Conservation (phyloP, 2,113 vertebrate genomes). For the Etheostoma spectabile region DNA sequence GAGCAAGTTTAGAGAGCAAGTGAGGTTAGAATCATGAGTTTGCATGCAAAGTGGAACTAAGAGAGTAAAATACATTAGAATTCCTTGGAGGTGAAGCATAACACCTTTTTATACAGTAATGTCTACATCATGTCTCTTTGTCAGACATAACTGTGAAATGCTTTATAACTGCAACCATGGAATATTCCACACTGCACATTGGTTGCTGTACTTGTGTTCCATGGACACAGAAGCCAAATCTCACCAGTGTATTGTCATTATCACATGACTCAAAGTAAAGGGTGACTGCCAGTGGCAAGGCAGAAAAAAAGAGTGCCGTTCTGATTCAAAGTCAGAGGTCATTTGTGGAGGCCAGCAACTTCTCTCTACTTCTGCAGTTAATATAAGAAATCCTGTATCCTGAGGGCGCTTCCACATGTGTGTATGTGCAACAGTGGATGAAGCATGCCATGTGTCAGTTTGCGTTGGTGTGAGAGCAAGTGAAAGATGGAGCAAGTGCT, state of each 20-base stretch:
- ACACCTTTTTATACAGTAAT: too few species aligned
- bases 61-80: neutral
- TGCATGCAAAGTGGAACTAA: neutral
- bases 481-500: neutral
- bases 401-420: slow-evolving; percentile 8
- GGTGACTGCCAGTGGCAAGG: slow-evolving; percentile 38
- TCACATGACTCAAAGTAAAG: slow-evolving; percentile 37
- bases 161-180: neutral
- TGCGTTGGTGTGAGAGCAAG: slow-evolving; percentile 18
- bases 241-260: slow-evolving; percentile 54
- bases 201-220: neutral
- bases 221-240: slow-evolving; percentile 6
- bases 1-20: neutral
- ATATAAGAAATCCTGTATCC: slow-evolving; percentile 12
- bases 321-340: slow-evolving; percentile 60
- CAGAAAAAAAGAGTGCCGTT: slow-evolving; percentile 1
- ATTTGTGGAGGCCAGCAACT: slow-evolving; percentile 32
- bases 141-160: neutral
- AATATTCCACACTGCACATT: neutral
- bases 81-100: neutral
- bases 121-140: neutral
- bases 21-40: neutral
- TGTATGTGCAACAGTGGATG: neutral
- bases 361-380: slow-evolving; percentile 11
- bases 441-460: neutral